Base-by-base conservation (phyloP, 2,113 vertebrate genomes). In the Glaucomys volans region DNA sequence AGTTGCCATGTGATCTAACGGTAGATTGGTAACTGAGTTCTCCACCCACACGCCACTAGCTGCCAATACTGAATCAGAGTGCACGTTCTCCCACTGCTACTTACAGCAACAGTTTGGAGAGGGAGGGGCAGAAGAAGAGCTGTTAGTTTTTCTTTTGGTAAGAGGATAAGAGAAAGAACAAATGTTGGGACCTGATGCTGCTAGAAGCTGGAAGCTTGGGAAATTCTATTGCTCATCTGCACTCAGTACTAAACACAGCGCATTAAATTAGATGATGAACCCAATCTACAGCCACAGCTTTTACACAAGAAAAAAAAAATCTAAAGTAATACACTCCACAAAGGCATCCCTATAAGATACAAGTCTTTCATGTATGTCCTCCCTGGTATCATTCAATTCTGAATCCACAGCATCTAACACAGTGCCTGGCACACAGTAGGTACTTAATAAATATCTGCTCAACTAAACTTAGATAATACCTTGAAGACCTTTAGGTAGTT, bases 401-500 rank as follows among this genome's bases (percentile, higher is more conserved):
- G 26, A 69, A 87, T 66, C 89, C 74, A 62, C 20, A 52, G 83
- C 50, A 47, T 28, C 91, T 69, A 26, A 80, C 47, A 44, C 42
- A 87, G 54, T 54, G 79, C 80, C 81, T 44, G 81, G 85, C 50
- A 92, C 69, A 82, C 66, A 28, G 37, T 14, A 74, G 76, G 62
- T 35, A 69, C 80, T 76, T 80, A 72, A 74, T 76, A 59, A 67
- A 57, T 64, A 90, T 82, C n/a, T n/a, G 76, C 91, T n/a, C 87
- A 75, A 35, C 97, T 87, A 85, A 84, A 93, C 92, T 76, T 79
- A 35, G 35, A 81, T 90, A 74, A 32, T 98, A 99, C 99, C 99
- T 98, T 99, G 99, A 95, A 99, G 98, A 69, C 99, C 99, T 98
- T 99, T 99, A 32, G 99, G 99, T 24, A 99, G 98, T 59, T 99